Conservation (phyloP, 2,113 vertebrate genomes). For the Taxidea taxus region DNA sequence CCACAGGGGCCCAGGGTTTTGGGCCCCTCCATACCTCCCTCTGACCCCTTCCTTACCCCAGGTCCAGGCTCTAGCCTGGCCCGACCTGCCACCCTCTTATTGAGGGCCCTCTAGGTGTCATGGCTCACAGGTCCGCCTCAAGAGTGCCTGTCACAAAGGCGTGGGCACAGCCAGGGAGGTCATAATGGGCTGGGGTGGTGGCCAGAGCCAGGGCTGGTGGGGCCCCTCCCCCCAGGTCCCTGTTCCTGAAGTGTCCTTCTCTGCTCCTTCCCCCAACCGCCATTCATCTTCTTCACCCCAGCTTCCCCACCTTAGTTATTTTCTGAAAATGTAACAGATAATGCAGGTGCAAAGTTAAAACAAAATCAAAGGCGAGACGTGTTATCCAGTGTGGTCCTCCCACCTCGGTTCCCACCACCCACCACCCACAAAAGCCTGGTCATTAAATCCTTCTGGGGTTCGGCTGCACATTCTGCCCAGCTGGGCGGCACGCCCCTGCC, state of each 20-base stretch:
- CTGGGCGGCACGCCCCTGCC: fast-evolving
- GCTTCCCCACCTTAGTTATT: neutral
- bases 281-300: neutral
- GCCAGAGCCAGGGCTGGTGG: neutral
- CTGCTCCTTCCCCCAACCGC: neutral
- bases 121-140: neutral
- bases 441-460: fast-evolving
- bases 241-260: neutral
- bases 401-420: too few species aligned
- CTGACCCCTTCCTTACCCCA: constrained; percentile 58
- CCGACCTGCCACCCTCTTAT: constrained; percentile 51
- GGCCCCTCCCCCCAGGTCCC: neutral
- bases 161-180: constrained; percentile 40
- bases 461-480: fast-evolving
- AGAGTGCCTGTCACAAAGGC: constrained; percentile 64
- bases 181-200: constrained; percentile 52
- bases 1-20: constrained; percentile 50
- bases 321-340: neutral
- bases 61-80: constrained; percentile 61
- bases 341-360: neutral
- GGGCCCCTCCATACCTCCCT: constrained; percentile 60
- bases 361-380: neutral
- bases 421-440: fast-evolving
- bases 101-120: constrained; percentile 32
- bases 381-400: neutral